Base-by-base conservation (phyloP, 1,140 invertebrate species). In the Hyles vespertilio region DNA sequence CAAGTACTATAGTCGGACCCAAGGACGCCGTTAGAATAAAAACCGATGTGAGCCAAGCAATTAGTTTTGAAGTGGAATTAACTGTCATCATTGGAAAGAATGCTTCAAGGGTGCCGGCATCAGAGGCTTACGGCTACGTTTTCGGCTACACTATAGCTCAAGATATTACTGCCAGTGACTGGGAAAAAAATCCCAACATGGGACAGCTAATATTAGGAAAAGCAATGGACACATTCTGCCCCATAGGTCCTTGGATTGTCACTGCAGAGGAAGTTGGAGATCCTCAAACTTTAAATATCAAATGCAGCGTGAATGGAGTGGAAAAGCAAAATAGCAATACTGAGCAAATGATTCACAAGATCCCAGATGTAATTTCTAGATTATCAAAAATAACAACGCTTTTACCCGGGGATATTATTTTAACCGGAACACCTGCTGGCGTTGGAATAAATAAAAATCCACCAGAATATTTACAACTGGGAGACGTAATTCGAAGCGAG, bases 11-110 rank as follows among this genome's bases (percentile, higher is more conserved):
- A 48, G 90, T 94, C 7, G 95, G 95, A 10, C 94, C 95, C 1
- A 89, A 89, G 69, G 94, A 95, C 66, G 89, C 93, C 63, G 90
- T 97, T 3, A 60, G 60, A 33, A 34, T 81, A 44, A 70, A 65
- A 48, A 67, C 65, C 43, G 58, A 76, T 32, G 32, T 77, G 3
- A 70, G 70, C 0, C 53, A 63, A 47, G 62, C 69, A 52, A 90
- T 97, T 9, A 95, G 96, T 79, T 97, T 94, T 93, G 96, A 97
- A 90, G 95, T 95, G 1, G 96, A 97, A 79, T 73, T 97, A 46
- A 94, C 93, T 1, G 92, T 96, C 59, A 92, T 97, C 1, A 96
- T 97, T 69, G 95, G 96, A 12, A 95, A 94, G 82, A 91, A 90
- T 72, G 93, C 92, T 7, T 93, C 93, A 69, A 85, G 91, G 54